These are phyloP conservation scores for Chydorus sphaericus DNA, from an alignment of 2,888 invertebrate genomes.

Conservation along the genomic window DNA sequence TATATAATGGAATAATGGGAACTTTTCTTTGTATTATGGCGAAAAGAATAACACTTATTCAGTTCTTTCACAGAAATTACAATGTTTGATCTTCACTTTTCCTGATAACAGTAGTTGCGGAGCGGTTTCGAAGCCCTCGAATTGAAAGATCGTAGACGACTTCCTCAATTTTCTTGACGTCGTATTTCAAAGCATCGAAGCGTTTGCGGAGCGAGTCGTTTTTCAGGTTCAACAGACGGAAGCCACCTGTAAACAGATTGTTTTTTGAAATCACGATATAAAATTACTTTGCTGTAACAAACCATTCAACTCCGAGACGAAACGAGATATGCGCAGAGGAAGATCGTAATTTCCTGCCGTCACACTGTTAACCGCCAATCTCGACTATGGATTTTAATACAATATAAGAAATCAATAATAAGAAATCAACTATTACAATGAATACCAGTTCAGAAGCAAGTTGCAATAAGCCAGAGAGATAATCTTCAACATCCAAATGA, in stretches of 20 bases:
- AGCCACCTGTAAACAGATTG: conserved; percentile 44
- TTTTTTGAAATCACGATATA: neutral
- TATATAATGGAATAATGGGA: no score
- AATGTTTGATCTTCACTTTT: neutral
- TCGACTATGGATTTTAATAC: conserved; percentile 34
- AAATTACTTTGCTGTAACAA: neutral
- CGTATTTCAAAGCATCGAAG: conserved; percentile 77
- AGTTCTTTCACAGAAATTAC: no score
- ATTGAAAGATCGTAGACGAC: conserved; percentile 78
- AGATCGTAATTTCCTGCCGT: conserved; percentile 67
- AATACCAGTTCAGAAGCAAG: conserved; percentile 69
- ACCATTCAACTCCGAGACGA: conserved; percentile 72
- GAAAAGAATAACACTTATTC: no score
- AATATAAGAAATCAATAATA: neutral
- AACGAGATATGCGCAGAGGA: conserved; percentile 67
- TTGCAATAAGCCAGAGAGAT: conserved; percentile 64
- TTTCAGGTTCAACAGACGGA: conserved; percentile 74
- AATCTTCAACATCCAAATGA: conserved; percentile 82
- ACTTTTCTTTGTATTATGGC: no score
- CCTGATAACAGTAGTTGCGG: neutral
- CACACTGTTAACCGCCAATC: conserved; percentile 69
- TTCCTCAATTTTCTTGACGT: conserved; percentile 86
- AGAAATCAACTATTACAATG: conserved; percentile 14
- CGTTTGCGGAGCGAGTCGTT: conserved; percentile 74
- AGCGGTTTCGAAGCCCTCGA: conserved; percentile 41